Percentiles rank a stretch among this genome's conserved stretches.
phyloP scores from a whole-genome alignment of 2,797 vertebrate genomes.

The Esox masquinongy region DNA sequence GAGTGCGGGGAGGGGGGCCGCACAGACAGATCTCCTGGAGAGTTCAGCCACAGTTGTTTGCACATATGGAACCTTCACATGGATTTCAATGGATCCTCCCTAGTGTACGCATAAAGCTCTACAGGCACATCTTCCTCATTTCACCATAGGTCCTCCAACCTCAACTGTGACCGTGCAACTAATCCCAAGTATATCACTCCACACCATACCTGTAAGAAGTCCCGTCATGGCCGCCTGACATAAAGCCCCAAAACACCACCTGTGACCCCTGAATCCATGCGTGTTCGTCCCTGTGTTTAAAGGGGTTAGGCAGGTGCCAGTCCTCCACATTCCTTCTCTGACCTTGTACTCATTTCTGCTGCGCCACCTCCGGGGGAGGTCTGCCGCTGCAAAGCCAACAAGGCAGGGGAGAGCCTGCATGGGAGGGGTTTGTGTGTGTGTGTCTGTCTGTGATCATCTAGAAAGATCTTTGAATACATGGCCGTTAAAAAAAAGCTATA shows the following conservation, averaged over 20 bases:
- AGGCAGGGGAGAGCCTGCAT: not conserved
- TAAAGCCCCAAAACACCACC: not conserved
- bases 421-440: too few species aligned
- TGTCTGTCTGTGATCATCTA: too few species aligned
- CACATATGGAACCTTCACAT: not conserved
- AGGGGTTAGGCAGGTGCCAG: not conserved
- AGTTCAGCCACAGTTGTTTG: not conserved
- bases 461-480: too few species aligned
- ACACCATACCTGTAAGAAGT: not conserved
- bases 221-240: not conserved
- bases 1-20: not conserved
- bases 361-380: not conserved
- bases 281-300: not conserved
- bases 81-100: not conserved
- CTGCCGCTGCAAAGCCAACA: not conserved
- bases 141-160: not conserved
- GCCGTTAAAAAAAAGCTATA: too few species aligned
- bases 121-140: not conserved
- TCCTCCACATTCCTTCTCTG: not conserved
- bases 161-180: not conserved
- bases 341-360: conserved; percentile 1
- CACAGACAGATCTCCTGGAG: not conserved
- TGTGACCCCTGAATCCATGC: not conserved
- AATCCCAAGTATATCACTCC: not conserved
- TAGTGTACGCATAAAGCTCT: not conserved